Conservation (phyloP, 2,797 vertebrate genomes). For the Dendrocincla fuliginosa region DNA sequence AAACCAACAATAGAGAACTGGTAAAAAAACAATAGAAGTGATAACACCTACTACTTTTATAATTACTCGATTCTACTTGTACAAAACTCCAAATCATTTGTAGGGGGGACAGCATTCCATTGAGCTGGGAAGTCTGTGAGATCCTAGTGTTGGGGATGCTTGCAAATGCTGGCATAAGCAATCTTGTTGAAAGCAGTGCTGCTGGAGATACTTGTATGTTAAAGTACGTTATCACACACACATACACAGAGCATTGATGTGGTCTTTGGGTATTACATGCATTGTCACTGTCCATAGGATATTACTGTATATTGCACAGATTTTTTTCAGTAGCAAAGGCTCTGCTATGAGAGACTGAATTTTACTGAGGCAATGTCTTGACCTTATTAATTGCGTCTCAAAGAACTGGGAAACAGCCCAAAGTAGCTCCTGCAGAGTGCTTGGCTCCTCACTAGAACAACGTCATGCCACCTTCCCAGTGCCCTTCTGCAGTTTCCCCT, state of each 20-base stretch:
- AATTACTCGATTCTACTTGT: not conserved
- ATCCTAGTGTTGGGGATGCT: not conserved
- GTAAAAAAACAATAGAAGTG: not conserved
- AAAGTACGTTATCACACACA: accelerated
- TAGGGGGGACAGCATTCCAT: accelerated
- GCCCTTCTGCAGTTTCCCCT: not conserved
- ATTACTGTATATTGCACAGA: not conserved
- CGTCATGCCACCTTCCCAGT: not conserved
- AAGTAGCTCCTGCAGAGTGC: not conserved
- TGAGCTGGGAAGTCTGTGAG: not conserved
- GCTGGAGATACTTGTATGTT: not conserved
- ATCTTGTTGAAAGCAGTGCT: not conserved
- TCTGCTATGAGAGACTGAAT: not conserved
- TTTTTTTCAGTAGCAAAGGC: not conserved
- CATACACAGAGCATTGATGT: not conserved
- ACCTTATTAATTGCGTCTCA: not conserved
- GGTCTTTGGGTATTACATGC: not conserved
- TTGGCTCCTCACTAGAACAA: not conserved
- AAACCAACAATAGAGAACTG: not conserved
- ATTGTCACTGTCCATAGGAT: not conserved
- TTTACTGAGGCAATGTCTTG: not conserved
- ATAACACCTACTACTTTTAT: not conserved
- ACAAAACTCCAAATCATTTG: accelerated
- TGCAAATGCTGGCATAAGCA: not conserved
- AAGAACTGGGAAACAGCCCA: not conserved